Base-by-base conservation (phyloP, 92 coral and sea anemone genomes). In the Plumapathes pennacea region DNA sequence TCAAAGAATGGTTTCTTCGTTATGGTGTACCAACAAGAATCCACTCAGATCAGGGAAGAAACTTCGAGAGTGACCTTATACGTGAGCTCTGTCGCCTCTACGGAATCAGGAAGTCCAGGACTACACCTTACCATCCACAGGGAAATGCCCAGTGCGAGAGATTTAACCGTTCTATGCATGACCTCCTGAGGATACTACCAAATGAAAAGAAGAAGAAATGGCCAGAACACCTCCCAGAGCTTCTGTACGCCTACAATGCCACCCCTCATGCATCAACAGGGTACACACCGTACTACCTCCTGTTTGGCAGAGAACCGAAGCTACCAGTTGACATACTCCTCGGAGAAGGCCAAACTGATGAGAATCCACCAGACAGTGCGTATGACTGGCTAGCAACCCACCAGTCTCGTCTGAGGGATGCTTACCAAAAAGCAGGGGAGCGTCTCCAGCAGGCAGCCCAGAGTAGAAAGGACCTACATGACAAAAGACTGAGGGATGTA, bases 221-320 rank as follows among this genome's bases (percentile, higher is more conserved):
- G 83, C 41, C 86, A 32, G 85, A 83, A 38, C 55, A 83, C 54
- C 57, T 83, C 14, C 79, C 83, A 3, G 73, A 82, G 54, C 46
- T 82, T 21, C 28, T 76, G 15, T 76, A 76, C 46, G 84, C 83
- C 11, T 82, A 82, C 59, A 82, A 82, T 46, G 63, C 65, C 30
- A 84, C 90, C 3, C 85, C 90, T 18, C 85, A 84, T 72, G 51
- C 78, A 5, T 29, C 64, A 4, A 82, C 89, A 3, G 73, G 73
- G 15, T 83, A 77, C 26, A 20, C 54, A 7, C 89, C 85, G 9
- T 78, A 71, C 50, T 56, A 61, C 64, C 60, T 77, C 19, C 31
- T 83, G 52, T 77, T 77, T 46, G 81, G 85, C 10, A 25, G 62
- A 20, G 33, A 41, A 4, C 76, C 81, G 23, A 59, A 44, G 2